Conservation (phyloP, 2,797 vertebrate species). For the Crenichthys baileyi region DNA sequence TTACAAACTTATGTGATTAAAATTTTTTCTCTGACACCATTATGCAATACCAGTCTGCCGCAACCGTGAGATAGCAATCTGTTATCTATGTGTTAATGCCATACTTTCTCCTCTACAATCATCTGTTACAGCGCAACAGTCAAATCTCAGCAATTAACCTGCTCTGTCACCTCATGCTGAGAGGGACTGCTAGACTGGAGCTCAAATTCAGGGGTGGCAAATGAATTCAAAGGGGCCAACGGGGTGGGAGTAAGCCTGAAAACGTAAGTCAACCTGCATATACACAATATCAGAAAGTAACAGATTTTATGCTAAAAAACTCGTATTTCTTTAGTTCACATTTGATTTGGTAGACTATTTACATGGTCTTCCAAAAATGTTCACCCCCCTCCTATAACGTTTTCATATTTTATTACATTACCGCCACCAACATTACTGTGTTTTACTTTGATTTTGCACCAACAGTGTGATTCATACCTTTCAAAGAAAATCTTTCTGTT, state of each 20-base stretch:
- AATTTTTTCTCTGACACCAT: conserved; percentile 50
- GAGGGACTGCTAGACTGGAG: conserved; percentile 69
- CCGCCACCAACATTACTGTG: neutral
- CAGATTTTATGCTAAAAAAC: conserved; percentile 41
- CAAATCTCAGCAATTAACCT: conserved; percentile 77
- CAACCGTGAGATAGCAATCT: conserved; percentile 58
- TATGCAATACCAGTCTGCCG: conserved; percentile 46
- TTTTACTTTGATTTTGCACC: neutral
- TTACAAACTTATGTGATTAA: conserved; percentile 71
- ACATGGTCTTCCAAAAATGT: neutral
- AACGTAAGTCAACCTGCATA: conserved; percentile 50
- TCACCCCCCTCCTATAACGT: neutral
- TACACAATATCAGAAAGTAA: conserved; percentile 41
- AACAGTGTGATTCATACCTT: neutral
- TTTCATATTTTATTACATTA: neutral
- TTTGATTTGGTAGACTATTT: neutral
- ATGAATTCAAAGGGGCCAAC: conserved; percentile 61
- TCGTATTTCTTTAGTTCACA: conserved; percentile 25
- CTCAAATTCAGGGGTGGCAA: conserved; percentile 70
- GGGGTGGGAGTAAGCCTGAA: conserved; percentile 34
- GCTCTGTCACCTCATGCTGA: conserved; percentile 69
- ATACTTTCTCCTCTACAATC: conserved; percentile 53
- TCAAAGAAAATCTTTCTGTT: neutral
- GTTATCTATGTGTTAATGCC: conserved; percentile 63
- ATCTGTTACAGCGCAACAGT: conserved; percentile 66